A percentile compares a stretch with the other conserved stretches of the same genome.
Conservation (phyloP, 2,888 invertebrate genomes). For the Chymomyza amoena region DNA sequence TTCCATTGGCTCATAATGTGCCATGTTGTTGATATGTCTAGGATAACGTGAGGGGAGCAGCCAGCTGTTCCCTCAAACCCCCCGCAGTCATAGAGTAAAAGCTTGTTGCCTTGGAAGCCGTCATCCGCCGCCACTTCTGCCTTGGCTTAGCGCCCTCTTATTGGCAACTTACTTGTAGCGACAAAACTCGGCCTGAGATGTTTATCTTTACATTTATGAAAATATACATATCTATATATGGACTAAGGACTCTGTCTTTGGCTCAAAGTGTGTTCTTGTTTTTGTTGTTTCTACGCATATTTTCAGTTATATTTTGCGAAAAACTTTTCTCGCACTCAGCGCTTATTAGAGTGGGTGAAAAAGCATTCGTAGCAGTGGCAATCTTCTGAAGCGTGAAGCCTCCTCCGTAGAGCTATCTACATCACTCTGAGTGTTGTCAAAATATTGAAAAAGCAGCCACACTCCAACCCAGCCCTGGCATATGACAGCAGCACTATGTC, state of each 20-base stretch:
- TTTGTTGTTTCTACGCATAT: background rate
- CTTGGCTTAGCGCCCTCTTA: background rate
- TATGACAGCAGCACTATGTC: background rate
- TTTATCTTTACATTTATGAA: constrained; percentile 57
- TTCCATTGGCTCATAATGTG: constrained; percentile 34
- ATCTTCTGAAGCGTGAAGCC: constrained; percentile 37
- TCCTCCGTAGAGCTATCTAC: constrained; percentile 22
- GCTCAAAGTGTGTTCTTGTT: background rate
- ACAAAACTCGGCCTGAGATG: constrained; percentile 40
- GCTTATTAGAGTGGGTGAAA: constrained; percentile 6
- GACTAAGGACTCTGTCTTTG: constrained; percentile 23
- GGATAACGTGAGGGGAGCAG: background rate
- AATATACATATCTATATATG: constrained; percentile 19
- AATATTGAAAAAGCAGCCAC: constrained; percentile 19
- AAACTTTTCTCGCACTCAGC: background rate
- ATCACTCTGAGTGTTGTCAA: constrained; percentile 24
- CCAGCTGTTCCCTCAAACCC: background rate
- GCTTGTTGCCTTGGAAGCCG: constrained; percentile 34
- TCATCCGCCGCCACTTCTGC: constrained; percentile 13
- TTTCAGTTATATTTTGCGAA: constrained; percentile 1
- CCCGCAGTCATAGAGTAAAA: constrained; percentile 44
- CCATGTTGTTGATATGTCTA: constrained; percentile 5
- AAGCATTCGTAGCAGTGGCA: background rate
- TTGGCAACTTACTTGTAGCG: constrained; percentile 17
- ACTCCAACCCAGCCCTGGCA: constrained; percentile 9